Conservation (phyloP, 2,797 vertebrate species). For the Fratercula arctica region DNA sequence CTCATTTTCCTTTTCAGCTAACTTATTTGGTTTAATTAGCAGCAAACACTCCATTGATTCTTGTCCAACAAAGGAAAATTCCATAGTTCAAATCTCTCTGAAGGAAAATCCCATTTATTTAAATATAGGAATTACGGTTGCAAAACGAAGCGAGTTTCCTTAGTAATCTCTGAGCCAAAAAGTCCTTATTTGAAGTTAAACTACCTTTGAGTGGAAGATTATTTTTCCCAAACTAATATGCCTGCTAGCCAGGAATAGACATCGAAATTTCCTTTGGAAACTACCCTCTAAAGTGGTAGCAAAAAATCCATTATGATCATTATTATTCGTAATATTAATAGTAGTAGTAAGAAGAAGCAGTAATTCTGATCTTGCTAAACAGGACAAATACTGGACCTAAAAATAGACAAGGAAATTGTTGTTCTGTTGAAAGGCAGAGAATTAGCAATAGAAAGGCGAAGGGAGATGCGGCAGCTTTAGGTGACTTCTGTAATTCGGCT, state of each 20-base stretch:
- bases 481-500: not conserved
- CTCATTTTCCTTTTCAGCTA: not conserved
- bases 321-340: not conserved
- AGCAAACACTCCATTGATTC: conserved; percentile 22
- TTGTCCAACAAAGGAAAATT: conserved; percentile 64
- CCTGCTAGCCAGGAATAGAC: conserved; percentile 46
- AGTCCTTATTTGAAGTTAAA: conserved; percentile 38
- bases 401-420: not conserved
- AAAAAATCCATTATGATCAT: not conserved
- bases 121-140: conserved; percentile 33
- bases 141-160: conserved; percentile 51
- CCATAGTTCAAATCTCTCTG: conserved; percentile 22
- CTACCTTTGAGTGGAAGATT: conserved; percentile 59
- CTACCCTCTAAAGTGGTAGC: not conserved
- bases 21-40: conserved; percentile 55
- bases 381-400: not conserved
- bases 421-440: not conserved
- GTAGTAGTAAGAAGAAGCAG: not conserved
- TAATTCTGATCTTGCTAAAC: not conserved
- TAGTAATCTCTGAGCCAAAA: conserved; percentile 31
- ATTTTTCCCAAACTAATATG: conserved; percentile 29
- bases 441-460: not conserved
- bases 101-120: conserved; percentile 63
- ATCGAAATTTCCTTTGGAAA: conserved; percentile 60
- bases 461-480: not conserved